A percentile compares a stretch with the other conserved stretches of the same genome.
These are phyloP conservation scores for Junonia oenone DNA, from an alignment of 2,888 invertebrate genomes.

Conservation along the genomic window DNA sequence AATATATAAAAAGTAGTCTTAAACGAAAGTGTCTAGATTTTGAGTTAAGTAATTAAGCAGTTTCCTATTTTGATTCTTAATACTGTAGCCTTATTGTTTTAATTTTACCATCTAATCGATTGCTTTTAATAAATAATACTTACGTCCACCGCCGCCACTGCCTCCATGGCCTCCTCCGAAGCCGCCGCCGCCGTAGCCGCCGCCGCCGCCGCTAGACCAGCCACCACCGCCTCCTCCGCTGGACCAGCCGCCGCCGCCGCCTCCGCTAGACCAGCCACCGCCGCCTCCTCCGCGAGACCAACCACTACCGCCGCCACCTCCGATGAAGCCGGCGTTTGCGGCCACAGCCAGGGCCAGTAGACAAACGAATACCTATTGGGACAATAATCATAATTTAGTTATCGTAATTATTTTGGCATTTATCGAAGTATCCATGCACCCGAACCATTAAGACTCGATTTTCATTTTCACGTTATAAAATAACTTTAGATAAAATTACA, in stretches of 20 bases:
- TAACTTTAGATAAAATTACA: too few relatives aligned
- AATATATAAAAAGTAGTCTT: too few relatives aligned
- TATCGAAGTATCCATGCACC: too few relatives aligned
- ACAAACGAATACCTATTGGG: constrained; percentile 66
- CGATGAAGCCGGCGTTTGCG: constrained; percentile 59
- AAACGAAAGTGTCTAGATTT: too few relatives aligned
- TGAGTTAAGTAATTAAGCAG: too few relatives aligned
- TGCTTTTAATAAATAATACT: too few relatives aligned
- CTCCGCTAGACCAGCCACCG: constrained; percentile 46
- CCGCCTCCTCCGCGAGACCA: constrained; percentile 37
- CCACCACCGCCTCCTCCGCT: constrained; percentile 39
- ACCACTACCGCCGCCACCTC: constrained; percentile 39
- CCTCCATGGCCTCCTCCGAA: constrained; percentile 43
- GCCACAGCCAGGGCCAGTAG: constrained; percentile 60
- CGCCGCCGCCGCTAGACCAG: constrained; percentile 26
- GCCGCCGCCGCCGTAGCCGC: constrained; percentile 42
- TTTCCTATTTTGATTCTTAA: too few relatives aligned
- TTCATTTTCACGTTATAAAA: too few relatives aligned
- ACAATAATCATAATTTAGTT: background rate
- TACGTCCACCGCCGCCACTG: constrained; percentile 32
- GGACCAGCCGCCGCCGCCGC: constrained; percentile 37
- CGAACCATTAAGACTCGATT: too few relatives aligned
- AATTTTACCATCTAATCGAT: too few relatives aligned
- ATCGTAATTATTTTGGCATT: background rate
- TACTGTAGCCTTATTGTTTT: too few relatives aligned